Conservation (phyloP, 2,797 vertebrate genomes). For the Antennarius maculatus region DNA sequence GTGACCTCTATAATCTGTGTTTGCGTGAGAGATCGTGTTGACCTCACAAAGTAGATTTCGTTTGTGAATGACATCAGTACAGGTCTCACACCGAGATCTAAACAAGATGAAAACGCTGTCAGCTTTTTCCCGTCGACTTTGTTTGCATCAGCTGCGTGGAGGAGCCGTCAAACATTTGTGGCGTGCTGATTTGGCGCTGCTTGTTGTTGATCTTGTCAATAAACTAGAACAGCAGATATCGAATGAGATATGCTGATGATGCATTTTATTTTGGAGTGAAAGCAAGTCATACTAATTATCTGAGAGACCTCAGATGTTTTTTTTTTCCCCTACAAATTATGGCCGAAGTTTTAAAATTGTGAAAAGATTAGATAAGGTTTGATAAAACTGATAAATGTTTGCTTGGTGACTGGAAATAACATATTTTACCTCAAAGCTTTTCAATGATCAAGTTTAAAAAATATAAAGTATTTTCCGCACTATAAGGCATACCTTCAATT, state of each 20-base stretch:
- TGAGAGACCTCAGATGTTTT: neutral
- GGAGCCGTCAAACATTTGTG: conserved; percentile 1
- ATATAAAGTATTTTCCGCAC: too few relatives aligned
- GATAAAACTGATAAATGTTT: too few relatives aligned
- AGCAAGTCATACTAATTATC: neutral
- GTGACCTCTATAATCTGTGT: neutral
- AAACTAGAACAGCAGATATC: conserved; percentile 1
- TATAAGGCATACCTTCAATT: too few relatives aligned
- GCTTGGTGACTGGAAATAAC: neutral
- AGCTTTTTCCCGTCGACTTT: conserved; percentile 1
- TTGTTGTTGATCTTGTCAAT: conserved; percentile 5
- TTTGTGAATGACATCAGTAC: neutral
- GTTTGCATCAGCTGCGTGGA: conserved; percentile 6
- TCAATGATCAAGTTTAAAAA: too few relatives aligned
- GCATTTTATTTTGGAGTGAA: neutral
- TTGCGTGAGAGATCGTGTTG: neutral
- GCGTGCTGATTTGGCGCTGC: neutral
- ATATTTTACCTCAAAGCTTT: too few relatives aligned
- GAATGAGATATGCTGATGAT: neutral
- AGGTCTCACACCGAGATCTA: neutral
- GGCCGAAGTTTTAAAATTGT: neutral
- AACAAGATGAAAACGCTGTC: neutral
- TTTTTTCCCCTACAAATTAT: neutral
- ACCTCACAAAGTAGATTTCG: conserved; percentile 3
- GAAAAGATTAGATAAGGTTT: neutral